Evolutionary conservation across 2,797 vertebrate species (phyloP), one percentile per base, ranked within the genome.

Genomic region (Botia almorhae): DNA sequence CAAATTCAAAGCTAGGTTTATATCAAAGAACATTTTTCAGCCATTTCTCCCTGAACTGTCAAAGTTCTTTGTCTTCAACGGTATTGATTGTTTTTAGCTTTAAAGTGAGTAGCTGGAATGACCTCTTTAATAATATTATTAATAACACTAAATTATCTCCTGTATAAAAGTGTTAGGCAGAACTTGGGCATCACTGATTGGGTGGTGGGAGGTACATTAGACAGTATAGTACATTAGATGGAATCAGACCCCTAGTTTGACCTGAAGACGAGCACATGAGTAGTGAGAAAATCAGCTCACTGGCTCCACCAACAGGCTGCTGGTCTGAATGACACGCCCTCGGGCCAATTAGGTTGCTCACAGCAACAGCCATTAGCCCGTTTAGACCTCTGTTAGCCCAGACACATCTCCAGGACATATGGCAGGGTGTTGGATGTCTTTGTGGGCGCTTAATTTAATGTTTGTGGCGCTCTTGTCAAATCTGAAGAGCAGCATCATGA

Each of bases 301-400:
- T 87, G 82, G 82, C 84, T 78, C 85, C 84, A 83, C 76, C 84
- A 83, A 69, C 80, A 84, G 86, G 86, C 51, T 3, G 50, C n/a
- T 80, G 17, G 3, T 55, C 14, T 70, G 53, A 74, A 82, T 68
- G 69, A 74, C 69, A 19, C 67, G 51, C 36, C 51, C 58, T 81
- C 56, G 36, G 55, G 67, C 29, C 56, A 81, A 23, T 67, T 60
- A 63, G 16, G 43, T 56, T 61, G 65, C 68, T 70, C 21, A 39
- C 23, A 36, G 12, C 58, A 39, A 17, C 56, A 71, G 48, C 77
- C 77, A 79, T 79, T 72, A 79, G 48, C 12, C 19, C 23, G 46
- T 63, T 72, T 64, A 72, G 77, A 79, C 69, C 77, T 79, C 48
- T 71, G 68, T 56, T 70, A 79, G 48, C 69, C 39, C 58, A 23